Conservation (phyloP, 2,797 vertebrate species). For the Ptychadena robeensis region DNA sequence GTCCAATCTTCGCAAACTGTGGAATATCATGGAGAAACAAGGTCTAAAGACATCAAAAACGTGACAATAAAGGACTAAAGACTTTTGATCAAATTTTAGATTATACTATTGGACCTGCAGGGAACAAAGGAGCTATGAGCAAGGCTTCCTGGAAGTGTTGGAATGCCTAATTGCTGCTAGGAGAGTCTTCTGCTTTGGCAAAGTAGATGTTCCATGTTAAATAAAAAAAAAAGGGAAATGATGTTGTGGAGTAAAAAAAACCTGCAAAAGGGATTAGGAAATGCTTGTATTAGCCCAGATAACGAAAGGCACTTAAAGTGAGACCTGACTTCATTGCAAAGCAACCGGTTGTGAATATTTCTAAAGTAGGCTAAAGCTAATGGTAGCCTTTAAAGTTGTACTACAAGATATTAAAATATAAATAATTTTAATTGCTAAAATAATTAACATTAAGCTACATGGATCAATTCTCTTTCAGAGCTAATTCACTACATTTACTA, state of each 20-base stretch:
- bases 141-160: slow-evolving; percentile 61
- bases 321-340: slow-evolving; percentile 71
- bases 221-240: slow-evolving; percentile 63
- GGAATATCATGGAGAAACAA: slow-evolving; percentile 99
- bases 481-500: slow-evolving; percentile 62
- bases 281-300: slow-evolving; percentile 63
- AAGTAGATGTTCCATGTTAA: slow-evolving; percentile 61
- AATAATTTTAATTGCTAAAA: slow-evolving; percentile 48
- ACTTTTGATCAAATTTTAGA: slow-evolving; percentile 49
- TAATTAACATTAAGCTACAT: slow-evolving; percentile 44
- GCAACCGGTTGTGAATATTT: slow-evolving; percentile 61
- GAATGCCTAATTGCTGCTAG: slow-evolving; percentile 67
- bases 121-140: slow-evolving; percentile 57
- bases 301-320: slow-evolving; percentile 74
- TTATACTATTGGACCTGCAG: slow-evolving; percentile 64
- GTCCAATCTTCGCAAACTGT: slow-evolving; percentile 96
- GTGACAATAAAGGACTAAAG: slow-evolving; percentile 65
- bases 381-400: slow-evolving; percentile 65
- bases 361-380: slow-evolving; percentile 64
- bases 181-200: slow-evolving; percentile 65
- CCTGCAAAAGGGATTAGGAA: slow-evolving; percentile 65
- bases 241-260: slow-evolving; percentile 59
- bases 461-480: slow-evolving; percentile 65
- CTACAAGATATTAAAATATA: slow-evolving; percentile 63
- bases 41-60: slow-evolving; percentile 87